Evolutionary conservation across 2,113 vertebrate genomes (phyloP).

Genomic region (Gavia stellata): DNA sequence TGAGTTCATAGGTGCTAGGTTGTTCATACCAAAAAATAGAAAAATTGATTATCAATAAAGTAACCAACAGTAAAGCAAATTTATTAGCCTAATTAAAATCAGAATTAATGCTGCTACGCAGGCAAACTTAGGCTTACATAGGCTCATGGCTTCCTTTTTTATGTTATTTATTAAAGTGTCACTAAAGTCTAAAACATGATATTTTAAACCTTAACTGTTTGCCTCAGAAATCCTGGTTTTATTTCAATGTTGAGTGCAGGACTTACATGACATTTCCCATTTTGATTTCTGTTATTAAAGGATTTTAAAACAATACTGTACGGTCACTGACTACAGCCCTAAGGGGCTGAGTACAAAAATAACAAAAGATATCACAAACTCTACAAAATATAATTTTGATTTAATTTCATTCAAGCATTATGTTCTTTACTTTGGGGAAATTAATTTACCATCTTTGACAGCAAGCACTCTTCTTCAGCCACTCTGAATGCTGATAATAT

Average conservation of each 20-base stretch:
- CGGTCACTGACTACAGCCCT: neutral
- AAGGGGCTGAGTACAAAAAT: neutral
- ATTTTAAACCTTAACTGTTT: neutral
- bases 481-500: neutral
- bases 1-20: neutral
- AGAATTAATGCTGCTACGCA: neutral
- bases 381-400: neutral
- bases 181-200: neutral
- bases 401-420: constrained; percentile 24
- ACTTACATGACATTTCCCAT: neutral
- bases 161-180: neutral
- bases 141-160: neutral
- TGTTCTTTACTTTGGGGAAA: neutral
- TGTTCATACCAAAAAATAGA: neutral
- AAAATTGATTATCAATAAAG: neutral
- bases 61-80: neutral
- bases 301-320: constrained; percentile 12
- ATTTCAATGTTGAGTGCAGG: neutral
- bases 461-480: neutral
- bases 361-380: neutral
- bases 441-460: neutral
- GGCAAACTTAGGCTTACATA: neutral
- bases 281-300: constrained; percentile 23
- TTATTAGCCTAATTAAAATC: neutral
- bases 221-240: neutral